Conservation (phyloP, 2,797 vertebrate species). For the Myotis myotis region DNA sequence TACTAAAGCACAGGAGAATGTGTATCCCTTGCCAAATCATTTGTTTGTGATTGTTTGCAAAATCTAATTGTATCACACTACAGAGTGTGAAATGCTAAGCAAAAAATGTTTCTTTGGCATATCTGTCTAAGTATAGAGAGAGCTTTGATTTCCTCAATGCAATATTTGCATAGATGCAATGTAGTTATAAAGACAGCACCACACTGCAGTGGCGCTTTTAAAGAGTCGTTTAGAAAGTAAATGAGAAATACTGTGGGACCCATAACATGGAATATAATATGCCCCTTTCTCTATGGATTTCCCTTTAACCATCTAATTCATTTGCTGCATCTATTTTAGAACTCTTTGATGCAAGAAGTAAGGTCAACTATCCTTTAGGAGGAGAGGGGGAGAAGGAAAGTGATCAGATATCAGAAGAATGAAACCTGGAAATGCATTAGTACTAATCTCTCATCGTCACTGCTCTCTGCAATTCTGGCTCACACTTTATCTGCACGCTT, state of each 20-base stretch:
- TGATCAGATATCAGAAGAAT: background rate
- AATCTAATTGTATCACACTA: conserved; percentile 58
- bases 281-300: background rate
- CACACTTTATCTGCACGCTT: background rate
- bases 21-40: conserved; percentile 46
- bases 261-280: background rate
- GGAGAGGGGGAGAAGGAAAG: background rate
- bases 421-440: background rate
- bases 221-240: conserved; percentile 51
- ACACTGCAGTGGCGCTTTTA: background rate
- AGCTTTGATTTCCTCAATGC: conserved; percentile 51
- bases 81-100: conserved; percentile 43
- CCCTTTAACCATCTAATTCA: background rate
- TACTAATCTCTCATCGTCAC: background rate
- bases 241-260: conserved; percentile 6
- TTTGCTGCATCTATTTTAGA: background rate
- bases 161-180: conserved; percentile 54
- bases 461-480: background rate
- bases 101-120: conserved; percentile 49
- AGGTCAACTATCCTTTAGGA: background rate
- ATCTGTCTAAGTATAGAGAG: conserved; percentile 5
- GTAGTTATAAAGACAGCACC: conserved; percentile 45
- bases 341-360: background rate
- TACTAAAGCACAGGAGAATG: background rate
- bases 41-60: conserved; percentile 56